Base-by-base conservation (phyloP, 1,140 invertebrate genomes). In the Wiebesia pumilae region DNA sequence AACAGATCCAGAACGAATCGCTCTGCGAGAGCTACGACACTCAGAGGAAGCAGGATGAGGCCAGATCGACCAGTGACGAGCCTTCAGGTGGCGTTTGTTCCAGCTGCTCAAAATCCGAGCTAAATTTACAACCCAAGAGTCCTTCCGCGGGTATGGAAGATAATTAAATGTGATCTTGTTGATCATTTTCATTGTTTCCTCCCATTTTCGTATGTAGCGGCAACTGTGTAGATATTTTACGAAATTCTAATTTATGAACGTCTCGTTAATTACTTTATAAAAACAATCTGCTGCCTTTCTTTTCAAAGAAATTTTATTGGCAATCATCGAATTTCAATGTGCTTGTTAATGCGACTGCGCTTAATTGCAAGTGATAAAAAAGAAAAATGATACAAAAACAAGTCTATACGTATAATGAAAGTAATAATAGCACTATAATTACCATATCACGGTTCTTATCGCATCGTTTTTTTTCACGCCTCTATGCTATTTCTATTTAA, bases 1-100 rank as follows among this genome's bases (percentile, higher is more conserved):
- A 84, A 62, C 86, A 87, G 38, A 87, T 87, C 19, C 86, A 84
- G 38, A 40, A 87, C 27, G 86, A 87, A 33, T 83, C 85, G 35
- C 40, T 87, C 4, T 87, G 85, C 65, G 86, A 84, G 21, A 24
- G 43, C n/a, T 87, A 40, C 51, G 86, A 87, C n/a, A 35, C n/a
- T 27, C 85, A 67, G 30, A 75, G 85, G 24, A 82, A 82, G 24
- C 47, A 30, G 62, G n/a, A 30, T 33, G n/a, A 10, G 2, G 0
- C 21, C 1, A 73, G 21, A 10, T 4, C 35, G 3, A 12, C 9
- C 19, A 4, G 33, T 3, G 16, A 24, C 38, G 24, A 75, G 40
- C 9, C 38, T n/a, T n/a, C 40, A 24, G 38, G 27, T 10, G 19
- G 7, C 16, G 6, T 16, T 9, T 14, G 19, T 24, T 62, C 58